Evolutionary conservation across 2,888 invertebrate genomes (phyloP).

Genomic region (Netelia fuscicornis): DNA sequence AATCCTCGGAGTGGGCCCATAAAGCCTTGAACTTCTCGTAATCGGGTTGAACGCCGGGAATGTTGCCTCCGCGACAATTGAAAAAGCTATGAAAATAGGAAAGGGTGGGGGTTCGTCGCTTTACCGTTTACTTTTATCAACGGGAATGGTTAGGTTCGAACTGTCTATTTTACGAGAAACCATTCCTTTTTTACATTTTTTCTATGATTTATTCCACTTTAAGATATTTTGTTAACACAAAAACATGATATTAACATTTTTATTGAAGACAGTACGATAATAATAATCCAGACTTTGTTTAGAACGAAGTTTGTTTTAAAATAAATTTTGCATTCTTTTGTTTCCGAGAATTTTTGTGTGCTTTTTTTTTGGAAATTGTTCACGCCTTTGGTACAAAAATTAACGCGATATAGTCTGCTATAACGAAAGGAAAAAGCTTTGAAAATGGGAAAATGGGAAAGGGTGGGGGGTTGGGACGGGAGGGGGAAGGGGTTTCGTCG

Average conservation of each 20-base stretch:
- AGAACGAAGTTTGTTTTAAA: too few species aligned
- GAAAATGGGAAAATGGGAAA: conserved; percentile 2
- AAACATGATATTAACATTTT: too few species aligned
- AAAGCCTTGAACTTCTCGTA: conserved; percentile 74
- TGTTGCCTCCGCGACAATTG: conserved; percentile 21
- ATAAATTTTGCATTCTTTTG: too few species aligned
- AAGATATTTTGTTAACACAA: too few species aligned
- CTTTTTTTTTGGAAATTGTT: too few species aligned
- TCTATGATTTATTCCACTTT: not conserved
- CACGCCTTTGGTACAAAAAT: too few species aligned
- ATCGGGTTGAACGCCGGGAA: conserved; percentile 58
- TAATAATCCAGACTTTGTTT: too few species aligned
- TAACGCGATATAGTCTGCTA: too few species aligned
- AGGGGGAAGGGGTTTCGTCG: not conserved
- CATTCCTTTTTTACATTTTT: not conserved
- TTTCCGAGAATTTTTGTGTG: too few species aligned
- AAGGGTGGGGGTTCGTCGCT: conserved; percentile 12
- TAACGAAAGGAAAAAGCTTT: conserved; percentile 1
- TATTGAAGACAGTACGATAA: too few species aligned
- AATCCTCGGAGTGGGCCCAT: conserved; percentile 57
- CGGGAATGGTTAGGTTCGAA: not conserved
- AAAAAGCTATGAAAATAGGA: conserved; percentile 18
- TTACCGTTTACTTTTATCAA: conserved; percentile 18
- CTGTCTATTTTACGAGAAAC: not conserved
- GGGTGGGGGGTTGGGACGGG: not conserved